Percentiles rank a stretch among this genome's conserved stretches.
phyloP scores from a whole-genome alignment of 2,797 vertebrate species.

The Danionella dracula region DNA sequence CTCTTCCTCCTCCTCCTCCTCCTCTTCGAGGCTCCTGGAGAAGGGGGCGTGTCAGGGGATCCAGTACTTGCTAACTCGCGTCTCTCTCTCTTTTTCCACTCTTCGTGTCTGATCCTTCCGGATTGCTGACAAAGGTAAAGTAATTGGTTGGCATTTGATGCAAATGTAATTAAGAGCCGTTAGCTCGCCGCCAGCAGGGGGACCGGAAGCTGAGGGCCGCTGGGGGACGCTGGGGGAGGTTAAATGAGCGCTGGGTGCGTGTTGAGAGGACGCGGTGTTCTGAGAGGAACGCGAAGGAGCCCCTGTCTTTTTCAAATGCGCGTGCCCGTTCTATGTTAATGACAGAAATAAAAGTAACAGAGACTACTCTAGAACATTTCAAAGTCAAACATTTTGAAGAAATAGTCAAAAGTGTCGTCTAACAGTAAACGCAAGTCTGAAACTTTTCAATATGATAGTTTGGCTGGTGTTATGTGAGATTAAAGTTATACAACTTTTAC shows the following conservation, averaged over 20 bases:
- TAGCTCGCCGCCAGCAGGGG: background rate
- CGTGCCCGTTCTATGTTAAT: no score
- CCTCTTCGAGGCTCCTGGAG: background rate
- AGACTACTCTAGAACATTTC: no score
- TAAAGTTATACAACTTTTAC: no score
- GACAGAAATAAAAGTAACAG: no score
- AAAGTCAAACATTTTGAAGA: no score
- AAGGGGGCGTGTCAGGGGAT: background rate
- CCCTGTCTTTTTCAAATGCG: background rate
- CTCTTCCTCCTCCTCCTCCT: background rate
- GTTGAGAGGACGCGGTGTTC: conserved; percentile 15
- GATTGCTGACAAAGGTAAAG: conserved; percentile 21
- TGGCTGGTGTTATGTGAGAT: no score
- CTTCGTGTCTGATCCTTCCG: conserved; percentile 1
- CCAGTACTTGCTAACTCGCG: background rate
- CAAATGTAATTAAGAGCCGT: conserved; percentile 59
- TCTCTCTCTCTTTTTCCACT: conserved; percentile 29
- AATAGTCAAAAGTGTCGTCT: no score
- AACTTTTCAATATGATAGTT: no score
- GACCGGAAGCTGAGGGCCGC: no score
- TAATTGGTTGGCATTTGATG: conserved; percentile 57
- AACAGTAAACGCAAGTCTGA: no score
- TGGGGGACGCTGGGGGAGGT: no score
- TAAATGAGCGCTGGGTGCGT: conserved; percentile 43
- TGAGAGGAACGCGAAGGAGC: background rate